Evolutionary conservation across 2,113 vertebrate species (phyloP), one percentile per base, ranked within the genome.

Genomic region (Sphaerodactylus townsendi): DNA sequence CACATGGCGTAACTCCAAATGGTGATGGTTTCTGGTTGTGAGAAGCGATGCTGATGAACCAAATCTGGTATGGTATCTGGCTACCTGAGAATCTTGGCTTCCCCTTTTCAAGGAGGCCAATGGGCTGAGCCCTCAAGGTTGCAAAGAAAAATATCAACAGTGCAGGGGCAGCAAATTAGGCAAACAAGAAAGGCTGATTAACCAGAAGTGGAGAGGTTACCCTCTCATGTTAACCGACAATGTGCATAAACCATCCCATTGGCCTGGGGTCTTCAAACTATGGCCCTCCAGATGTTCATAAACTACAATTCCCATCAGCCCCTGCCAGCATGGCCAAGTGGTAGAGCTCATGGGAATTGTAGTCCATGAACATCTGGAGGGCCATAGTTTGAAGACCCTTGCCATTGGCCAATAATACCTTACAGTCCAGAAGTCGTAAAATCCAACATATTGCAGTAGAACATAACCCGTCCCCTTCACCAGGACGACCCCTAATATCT

Each of bases 61-160:
- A 11, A 41, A 15, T 46, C 56, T 33, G 10, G 39, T 5, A 5
- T 39, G 28, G 80, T 69, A 5, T 65, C 59, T 65, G 41, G 8
- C 41, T 75, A 46, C 70, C 81, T 74, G 70, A 74, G 70, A 74
- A 64, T 37, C 41, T 75, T 41, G 65, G 81, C 56, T 74, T 74
- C 74, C 64, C 17, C 56, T 48, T 82, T 25, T 10, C 8, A 53
- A 81, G 53, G 46, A 62, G 30, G 72, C 53, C 37, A 72, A 65
- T 9, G 56, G 13, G 35, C 2, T 3, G 46, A 83, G 71, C 14
- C 71, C 71, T 83, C 59, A 30, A 17, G n/a, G 56, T 19, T 64
- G 41, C 10, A 2, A 50, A 83, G 41, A 71, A 37, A 48, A 64
- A 46, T 19, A 15, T 2, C 35, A 23, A 62, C 64, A 65, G 65